Conservation (phyloP, 2,113 vertebrate species). For the Pimephales promelas region DNA sequence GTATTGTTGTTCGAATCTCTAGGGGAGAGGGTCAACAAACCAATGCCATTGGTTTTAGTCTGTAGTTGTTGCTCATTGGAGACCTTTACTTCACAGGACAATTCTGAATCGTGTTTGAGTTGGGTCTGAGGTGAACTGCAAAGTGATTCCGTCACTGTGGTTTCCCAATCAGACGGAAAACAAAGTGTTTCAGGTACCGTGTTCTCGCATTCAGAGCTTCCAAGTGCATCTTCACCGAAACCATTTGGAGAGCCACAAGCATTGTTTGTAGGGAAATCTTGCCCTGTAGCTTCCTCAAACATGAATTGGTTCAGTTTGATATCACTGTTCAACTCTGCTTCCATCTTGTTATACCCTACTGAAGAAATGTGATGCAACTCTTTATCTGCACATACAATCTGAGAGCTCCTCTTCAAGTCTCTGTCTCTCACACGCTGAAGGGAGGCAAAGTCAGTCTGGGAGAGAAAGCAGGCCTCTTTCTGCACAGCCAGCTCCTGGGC, state of each 20-base stretch:
- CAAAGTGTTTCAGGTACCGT: constrained; percentile 38
- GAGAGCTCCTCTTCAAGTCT: constrained; percentile 58
- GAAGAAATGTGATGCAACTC: constrained; percentile 40
- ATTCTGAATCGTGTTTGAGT: constrained; percentile 32
- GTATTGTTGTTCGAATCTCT: constrained; percentile 74
- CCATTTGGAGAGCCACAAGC: not conserved
- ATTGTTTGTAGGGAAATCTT: not conserved
- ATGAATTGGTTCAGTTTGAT: constrained; percentile 68
- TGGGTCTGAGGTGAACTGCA: constrained; percentile 51
- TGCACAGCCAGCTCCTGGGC: constrained; percentile 77
- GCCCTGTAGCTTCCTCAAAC: not conserved
- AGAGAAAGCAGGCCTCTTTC: constrained; percentile 77
- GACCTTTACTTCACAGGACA: constrained; percentile 2
- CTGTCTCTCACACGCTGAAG: constrained; percentile 65
- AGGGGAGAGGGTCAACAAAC: constrained; percentile 53
- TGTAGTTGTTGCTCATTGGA: not conserved
- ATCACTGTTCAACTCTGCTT: constrained; percentile 59
- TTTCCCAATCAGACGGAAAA: constrained; percentile 52
- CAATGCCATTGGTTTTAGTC: constrained; percentile 53
- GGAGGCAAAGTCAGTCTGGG: constrained; percentile 74
- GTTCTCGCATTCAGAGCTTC: constrained; percentile 45
- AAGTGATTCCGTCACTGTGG: constrained; percentile 51
- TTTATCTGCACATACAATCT: constrained; percentile 56
- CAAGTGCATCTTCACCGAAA: constrained; percentile 13
- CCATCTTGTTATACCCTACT: constrained; percentile 31